Evolutionary conservation across 64 coral and sea anemone genomes (phyloP).

Genomic region (Pocillopora damicornis): DNA sequence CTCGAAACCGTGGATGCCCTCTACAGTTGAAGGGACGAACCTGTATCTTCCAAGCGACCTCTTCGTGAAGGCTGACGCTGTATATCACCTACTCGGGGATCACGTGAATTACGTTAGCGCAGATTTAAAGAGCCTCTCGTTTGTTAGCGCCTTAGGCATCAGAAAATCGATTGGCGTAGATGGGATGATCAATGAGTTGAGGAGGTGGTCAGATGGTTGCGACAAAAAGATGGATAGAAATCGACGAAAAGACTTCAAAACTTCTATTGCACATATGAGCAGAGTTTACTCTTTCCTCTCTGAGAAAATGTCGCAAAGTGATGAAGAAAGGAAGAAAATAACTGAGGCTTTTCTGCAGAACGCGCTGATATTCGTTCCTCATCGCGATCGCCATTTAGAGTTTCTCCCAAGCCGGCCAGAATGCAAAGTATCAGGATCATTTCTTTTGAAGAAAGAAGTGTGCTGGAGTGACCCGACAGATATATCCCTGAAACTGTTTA

Average conservation of each 20-base stretch:
- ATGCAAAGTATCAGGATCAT: not conserved
- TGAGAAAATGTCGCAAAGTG: conserved; percentile 9
- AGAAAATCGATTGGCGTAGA: conserved; percentile 37
- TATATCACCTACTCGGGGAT: conserved; percentile 47
- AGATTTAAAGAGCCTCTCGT: conserved; percentile 30
- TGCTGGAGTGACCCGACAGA: conserved; percentile 79
- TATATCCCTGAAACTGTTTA: conserved; percentile 21
- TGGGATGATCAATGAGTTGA: conserved; percentile 52
- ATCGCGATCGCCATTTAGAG: not conserved
- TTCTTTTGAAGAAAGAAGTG: conserved; percentile 66
- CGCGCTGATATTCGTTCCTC: conserved; percentile 67
- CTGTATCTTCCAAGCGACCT: conserved; percentile 39
- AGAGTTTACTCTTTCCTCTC: conserved; percentile 54
- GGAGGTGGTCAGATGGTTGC: conserved; percentile 41
- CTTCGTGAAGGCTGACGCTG: conserved; percentile 18
- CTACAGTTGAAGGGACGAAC: not conserved
- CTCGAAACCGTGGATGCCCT: conserved; percentile 51
- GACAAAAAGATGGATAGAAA: not conserved
- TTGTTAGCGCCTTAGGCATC: conserved; percentile 48
- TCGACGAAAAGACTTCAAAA: conserved; percentile 37
- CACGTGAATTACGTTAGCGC: conserved; percentile 49
- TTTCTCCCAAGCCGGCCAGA: not conserved
- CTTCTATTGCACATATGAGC: conserved; percentile 64
- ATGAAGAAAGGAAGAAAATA: conserved; percentile 37
- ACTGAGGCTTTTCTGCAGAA: conserved; percentile 47